Evolutionary conservation across 2,888 invertebrate species (phyloP), one percentile per base, ranked within the genome.

Genomic region (Vannuccia rotundouncinata): DNA sequence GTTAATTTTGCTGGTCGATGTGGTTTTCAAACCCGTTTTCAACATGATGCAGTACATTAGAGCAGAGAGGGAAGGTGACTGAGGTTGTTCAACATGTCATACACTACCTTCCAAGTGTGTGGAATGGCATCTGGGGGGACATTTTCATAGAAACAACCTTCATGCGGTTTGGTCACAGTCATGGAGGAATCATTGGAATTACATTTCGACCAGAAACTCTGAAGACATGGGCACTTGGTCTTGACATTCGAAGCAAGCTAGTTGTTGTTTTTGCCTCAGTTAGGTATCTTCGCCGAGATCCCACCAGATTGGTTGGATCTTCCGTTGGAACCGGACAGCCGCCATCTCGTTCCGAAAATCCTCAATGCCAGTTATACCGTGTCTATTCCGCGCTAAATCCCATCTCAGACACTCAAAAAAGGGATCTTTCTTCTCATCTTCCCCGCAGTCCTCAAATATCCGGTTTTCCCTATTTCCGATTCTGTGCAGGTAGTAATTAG

Each of bases 141-240:
- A 66, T 66, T 17, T 66, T 66, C 66, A 66, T 66, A 66, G 66
- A 66, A 66, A 66, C 66, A 17, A 66, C 66, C 66, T 66, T 66
- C 66, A 66, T 66, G 66, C 66, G 66, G 66, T 66, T 22, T 66
- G 66, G 66, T 66, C 66, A 66, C 66, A 66, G 66, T 66, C 10
- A 66, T 66, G 66, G 25, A 66, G 66, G 66, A 66, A 66, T 66
- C 66, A 66, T 66, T 66, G 66, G 66, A 66, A 66, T 66, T 66
- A 13, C 66, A 66, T 27, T 66, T 17, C 66, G 25, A 66, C 66
- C 66, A 66, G 25, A 66, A 17, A 66, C 66, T 66, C 66, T 66
- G 25, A 66, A 66, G 66, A 66, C 66, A 66, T 66, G 66, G 66
- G 66, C 66, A 66, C 66, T 66, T 66, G 66, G 66, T 66, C 22